Percentiles rank a stretch among this genome's conserved stretches.
phyloP scores from a whole-genome alignment of 2,797 vertebrate species.

The Arrhamphus sclerolepis region DNA sequence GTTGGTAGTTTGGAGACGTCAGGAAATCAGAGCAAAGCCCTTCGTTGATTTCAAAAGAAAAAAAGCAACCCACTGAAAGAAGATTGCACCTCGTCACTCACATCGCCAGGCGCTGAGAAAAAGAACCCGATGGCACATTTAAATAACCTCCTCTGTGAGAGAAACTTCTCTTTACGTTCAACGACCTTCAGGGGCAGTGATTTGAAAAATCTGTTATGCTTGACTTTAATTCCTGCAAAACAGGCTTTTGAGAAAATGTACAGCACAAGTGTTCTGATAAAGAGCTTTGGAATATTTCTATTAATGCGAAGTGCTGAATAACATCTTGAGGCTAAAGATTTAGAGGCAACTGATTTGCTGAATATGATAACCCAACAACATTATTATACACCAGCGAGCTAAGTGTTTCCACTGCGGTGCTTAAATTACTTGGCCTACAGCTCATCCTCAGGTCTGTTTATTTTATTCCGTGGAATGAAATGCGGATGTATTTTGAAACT shows the following conservation, averaged over 20 bases:
- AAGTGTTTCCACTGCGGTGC: neutral
- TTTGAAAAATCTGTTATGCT: constrained; percentile 1
- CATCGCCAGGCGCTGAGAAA: neutral
- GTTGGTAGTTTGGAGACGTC: neutral
- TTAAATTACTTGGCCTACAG: neutral
- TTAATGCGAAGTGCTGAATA: neutral
- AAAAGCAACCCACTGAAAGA: constrained; percentile 15
- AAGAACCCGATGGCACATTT: constrained; percentile 14
- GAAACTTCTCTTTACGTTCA: constrained; percentile 8
- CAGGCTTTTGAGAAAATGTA: constrained; percentile 1
- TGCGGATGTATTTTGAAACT: neutral
- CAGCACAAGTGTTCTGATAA: neutral
- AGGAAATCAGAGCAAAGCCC: constrained; percentile 53
- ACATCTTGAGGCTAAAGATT: constrained; percentile 7
- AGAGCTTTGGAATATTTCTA: neutral
- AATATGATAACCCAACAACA: constrained; percentile 8
- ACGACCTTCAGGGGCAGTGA: neutral
- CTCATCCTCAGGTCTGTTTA: neutral
- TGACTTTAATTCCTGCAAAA: constrained; percentile 10
- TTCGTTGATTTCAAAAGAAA: constrained; percentile 41
- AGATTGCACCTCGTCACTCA: constrained; percentile 39
- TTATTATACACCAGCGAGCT: neutral
- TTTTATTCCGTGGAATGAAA: neutral
- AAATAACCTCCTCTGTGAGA: constrained; percentile 23
- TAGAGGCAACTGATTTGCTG: constrained; percentile 19